These are phyloP conservation scores for Dendrolimus punctatus DNA, from an alignment of 1,140 invertebrate species.

Conservation along the genomic window DNA sequence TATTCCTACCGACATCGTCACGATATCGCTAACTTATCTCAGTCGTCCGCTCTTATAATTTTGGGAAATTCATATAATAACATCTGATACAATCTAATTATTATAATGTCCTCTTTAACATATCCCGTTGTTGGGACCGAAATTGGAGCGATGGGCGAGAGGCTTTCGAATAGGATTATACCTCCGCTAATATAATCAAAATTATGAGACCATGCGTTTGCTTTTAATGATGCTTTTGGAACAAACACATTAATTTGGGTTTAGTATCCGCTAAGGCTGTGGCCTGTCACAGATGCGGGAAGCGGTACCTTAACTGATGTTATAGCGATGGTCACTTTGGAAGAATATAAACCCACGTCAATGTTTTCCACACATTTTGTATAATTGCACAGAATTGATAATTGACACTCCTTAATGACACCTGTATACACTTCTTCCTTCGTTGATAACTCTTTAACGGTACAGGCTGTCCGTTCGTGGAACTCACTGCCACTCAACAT, in stretches of 20 bases:
- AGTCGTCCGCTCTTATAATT: conserved; percentile 56
- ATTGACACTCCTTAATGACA: too few relatives aligned
- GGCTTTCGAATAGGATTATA: conserved; percentile 38
- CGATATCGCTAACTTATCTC: conserved; percentile 49
- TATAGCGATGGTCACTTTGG: too few relatives aligned
- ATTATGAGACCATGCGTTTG: conserved; percentile 50
- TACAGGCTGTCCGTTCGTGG: too few relatives aligned
- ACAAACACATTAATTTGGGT: conserved; percentile 56
- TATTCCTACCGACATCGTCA: conserved; percentile 55
- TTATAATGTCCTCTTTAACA: conserved; percentile 68
- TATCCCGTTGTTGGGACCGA: conserved; percentile 47
- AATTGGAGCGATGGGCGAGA: conserved; percentile 44
- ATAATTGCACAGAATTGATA: too few relatives aligned
- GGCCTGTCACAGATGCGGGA: too few relatives aligned
- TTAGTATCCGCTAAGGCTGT: conserved; percentile 18
- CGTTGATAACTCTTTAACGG: too few relatives aligned
- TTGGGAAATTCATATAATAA: conserved; percentile 67
- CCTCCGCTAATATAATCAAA: conserved; percentile 51
- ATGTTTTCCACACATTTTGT: too few relatives aligned
- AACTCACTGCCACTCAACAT: too few relatives aligned
- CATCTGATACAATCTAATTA: conserved; percentile 67
- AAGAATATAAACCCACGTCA: too few relatives aligned
- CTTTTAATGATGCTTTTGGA: conserved; percentile 53
- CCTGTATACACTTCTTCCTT: too few relatives aligned
- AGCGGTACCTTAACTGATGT: too few relatives aligned